Conservation (phyloP, 2,888 invertebrate species). For the Terebella lapidaria region DNA sequence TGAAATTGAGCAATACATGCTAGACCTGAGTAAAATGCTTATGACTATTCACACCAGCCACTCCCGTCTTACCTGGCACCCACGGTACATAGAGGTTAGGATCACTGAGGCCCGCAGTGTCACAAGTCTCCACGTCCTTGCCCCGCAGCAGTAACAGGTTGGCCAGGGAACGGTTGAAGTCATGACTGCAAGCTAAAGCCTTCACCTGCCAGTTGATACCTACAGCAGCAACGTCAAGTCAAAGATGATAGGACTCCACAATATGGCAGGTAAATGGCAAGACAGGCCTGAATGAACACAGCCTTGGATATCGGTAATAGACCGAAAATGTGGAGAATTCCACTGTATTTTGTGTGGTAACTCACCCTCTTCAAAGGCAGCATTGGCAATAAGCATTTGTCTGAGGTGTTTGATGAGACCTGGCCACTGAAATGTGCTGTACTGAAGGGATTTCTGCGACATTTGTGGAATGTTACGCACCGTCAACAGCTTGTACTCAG, state of each 20-base stretch:
- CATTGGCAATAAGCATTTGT: slow-evolving; percentile 51
- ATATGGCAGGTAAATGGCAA: too few relatives aligned
- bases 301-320: too few relatives aligned
- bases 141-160: slow-evolving; percentile 43
- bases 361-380: slow-evolving; percentile 50
- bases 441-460: slow-evolving; percentile 41
- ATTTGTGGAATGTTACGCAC: slow-evolving; percentile 50
- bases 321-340: too few relatives aligned
- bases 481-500: slow-evolving; percentile 48
- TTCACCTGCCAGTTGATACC: slow-evolving; percentile 49
- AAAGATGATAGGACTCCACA: neutral
- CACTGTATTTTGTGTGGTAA: too few relatives aligned
- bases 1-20: neutral
- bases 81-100: slow-evolving; percentile 39
- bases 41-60: too few relatives aligned
- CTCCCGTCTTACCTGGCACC: slow-evolving; percentile 21
- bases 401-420: slow-evolving; percentile 48
- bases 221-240: slow-evolving; percentile 18
- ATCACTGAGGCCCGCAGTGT: slow-evolving; percentile 35
- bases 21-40: too few relatives aligned
- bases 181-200: slow-evolving; percentile 12
- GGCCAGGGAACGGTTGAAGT: slow-evolving; percentile 39
- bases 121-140: slow-evolving; percentile 30
- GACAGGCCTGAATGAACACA: too few relatives aligned
- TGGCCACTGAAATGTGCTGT: slow-evolving; percentile 48